Evolutionary conservation across 2,888 invertebrate species (phyloP), one percentile per base, ranked within the genome.

Genomic region (Anodontia alba): DNA sequence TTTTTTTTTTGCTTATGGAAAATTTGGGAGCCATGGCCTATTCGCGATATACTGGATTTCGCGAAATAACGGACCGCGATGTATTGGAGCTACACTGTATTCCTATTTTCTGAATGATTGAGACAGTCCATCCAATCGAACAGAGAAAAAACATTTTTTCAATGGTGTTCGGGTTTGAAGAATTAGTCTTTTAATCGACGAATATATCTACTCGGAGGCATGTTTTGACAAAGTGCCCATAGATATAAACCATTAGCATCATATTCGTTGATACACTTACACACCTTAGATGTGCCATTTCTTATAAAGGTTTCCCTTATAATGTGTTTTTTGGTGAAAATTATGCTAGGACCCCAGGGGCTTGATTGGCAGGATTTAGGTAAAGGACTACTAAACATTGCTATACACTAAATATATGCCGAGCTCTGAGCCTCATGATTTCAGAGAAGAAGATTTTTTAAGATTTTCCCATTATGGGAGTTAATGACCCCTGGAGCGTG

Each of bases 181-280:
- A 7, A 7, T 7, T 23, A 1, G 29, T 57, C 29, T 57, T 29
- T 26, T 26, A 10, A 26, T 1, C 10, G 57, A 26, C 8, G 3
- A 3, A 29, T 57, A 20, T 29, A 57, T 17, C 8, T 20, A 23
- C 57, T 8, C 7, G 57, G 3, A 7, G 57, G 57, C 57, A 57
- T 29, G 29, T 26, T 3, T 26, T 29, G 29, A 29, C 10, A 23
- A 26, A 57, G 5, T 3, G 69, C 7, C 29, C 7, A 29, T 20
- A 81, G 49, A 68, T 84, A 84, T 1, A 84, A 68, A 15, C 78
- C 73, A 73, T 80, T 80, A 15, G 77, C 80, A 46, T 83, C 83
- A 66, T 68, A 83, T 1, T 80, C 80, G 12, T 75, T 33, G 10
- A 84, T 76, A 20, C 69, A 73, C 31, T 46, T 17, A 69, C 80